These are phyloP conservation scores for Tauraco erythrolophus DNA, from an alignment of 2,113 vertebrate species.

Conservation along the genomic window DNA sequence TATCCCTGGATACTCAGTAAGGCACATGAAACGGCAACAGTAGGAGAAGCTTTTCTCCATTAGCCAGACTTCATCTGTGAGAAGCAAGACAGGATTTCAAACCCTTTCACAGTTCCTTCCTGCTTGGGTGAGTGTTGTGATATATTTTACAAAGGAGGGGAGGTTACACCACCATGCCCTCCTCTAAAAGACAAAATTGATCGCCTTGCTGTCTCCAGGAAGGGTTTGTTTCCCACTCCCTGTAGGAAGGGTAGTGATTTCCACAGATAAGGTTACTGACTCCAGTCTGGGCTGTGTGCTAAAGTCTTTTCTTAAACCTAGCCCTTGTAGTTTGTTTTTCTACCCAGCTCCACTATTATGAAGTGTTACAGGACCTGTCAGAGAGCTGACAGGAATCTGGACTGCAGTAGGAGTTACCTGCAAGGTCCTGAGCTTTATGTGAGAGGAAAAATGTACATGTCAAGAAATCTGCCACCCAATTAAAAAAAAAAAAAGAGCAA, in stretches of 20 bases:
- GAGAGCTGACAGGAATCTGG: not conserved
- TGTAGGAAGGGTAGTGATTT: not conserved
- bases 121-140: not conserved
- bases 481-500: not conserved
- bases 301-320: not conserved
- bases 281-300: not conserved
- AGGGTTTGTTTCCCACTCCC: not conserved
- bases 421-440: not conserved
- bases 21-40: not conserved
- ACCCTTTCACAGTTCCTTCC: not conserved
- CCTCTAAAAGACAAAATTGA: not conserved
- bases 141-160: not conserved
- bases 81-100: not conserved
- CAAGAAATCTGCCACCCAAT: not conserved
- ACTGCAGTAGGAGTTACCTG: not conserved
- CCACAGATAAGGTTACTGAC: not conserved
- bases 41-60: not conserved
- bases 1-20: not conserved
- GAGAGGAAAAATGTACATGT: not conserved
- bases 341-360: not conserved
- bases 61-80: not conserved
- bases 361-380: not conserved
- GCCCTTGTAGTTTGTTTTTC: not conserved
- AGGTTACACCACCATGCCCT: not conserved
- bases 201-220: not conserved